phyloP scores from a whole-genome alignment of 2,888 invertebrate species.

The Euplagia quadripunctaria region DNA sequence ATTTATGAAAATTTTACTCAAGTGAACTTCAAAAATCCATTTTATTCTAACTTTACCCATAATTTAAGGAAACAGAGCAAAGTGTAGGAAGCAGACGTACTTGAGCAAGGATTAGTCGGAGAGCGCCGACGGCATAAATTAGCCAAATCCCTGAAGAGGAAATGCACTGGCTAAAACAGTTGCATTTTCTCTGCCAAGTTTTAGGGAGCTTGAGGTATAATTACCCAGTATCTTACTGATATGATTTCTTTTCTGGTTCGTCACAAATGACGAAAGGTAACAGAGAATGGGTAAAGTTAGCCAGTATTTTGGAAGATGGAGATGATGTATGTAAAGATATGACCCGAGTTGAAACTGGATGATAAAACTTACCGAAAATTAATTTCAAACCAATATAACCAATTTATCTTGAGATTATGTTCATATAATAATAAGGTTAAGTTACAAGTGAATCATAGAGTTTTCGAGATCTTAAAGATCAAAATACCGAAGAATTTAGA shows the following conservation, averaged over 20 bases:
- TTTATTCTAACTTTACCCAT: constrained; percentile 19
- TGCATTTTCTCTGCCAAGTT: constrained; percentile 59
- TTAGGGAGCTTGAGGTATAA: constrained; percentile 27
- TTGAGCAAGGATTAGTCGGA: constrained; percentile 52
- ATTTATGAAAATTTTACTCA: constrained; percentile 27
- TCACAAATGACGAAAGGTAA: constrained; percentile 20
- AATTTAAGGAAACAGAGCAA: constrained; percentile 17
- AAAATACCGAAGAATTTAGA: too few species aligned
- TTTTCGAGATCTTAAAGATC: too few species aligned
- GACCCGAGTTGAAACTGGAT: too few species aligned
- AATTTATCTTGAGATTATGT: neutral
- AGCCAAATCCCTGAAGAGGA: constrained; percentile 51
- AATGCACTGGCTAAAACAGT: constrained; percentile 49
- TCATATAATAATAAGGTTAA: neutral
- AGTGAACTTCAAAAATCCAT: constrained; percentile 23
- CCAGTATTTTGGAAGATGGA: constrained; percentile 18
- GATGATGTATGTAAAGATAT: constrained; percentile 12
- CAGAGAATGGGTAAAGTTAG: constrained; percentile 13
- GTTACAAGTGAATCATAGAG: too few species aligned
- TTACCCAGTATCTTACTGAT: constrained; percentile 34
- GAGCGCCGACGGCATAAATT: constrained; percentile 63
- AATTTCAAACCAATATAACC: neutral
- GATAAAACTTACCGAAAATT: neutral
- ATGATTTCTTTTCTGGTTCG: constrained; percentile 44
- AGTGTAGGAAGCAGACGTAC: constrained; percentile 19